A percentile compares a stretch with the other conserved stretches of the same genome.
phyloP scores from a whole-genome alignment of 2,888 invertebrate genomes.

The Leptopilina drosophilae region DNA sequence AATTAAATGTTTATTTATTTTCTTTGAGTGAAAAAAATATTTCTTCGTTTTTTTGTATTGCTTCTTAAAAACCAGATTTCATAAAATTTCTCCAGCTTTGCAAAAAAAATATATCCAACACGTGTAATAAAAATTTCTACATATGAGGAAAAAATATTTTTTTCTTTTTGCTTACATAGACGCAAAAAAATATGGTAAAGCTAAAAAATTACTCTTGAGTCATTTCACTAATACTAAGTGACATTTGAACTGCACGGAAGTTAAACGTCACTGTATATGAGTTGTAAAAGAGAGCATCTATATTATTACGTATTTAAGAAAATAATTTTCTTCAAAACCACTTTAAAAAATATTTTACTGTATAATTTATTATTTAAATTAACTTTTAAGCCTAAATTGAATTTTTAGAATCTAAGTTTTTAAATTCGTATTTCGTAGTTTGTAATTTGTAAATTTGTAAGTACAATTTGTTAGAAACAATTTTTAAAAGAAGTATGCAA shows the following conservation, averaged over 20 bases:
- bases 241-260: constrained; percentile 1
- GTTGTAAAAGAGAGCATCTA: background rate
- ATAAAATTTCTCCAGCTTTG: background rate
- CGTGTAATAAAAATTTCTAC: too few species aligned
- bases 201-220: background rate
- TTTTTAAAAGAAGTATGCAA: too few species aligned
- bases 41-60: too few species aligned
- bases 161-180: background rate
- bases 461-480: too few species aligned
- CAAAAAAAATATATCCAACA: background rate
- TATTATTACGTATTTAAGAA: background rate
- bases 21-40: too few species aligned
- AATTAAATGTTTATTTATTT: too few species aligned
- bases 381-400: too few species aligned
- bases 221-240: background rate
- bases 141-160: too few species aligned
- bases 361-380: background rate
- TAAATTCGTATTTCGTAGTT: too few species aligned
- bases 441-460: too few species aligned
- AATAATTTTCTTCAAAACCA: background rate
- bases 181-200: background rate
- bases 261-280: background rate
- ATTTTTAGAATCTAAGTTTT: too few species aligned
- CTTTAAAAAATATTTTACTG: background rate
- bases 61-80: too few species aligned